A percentile compares a stretch with the other conserved stretches of the same genome.
phyloP scores from a whole-genome alignment of 2,888 invertebrate species.

The Eudemis profundana region DNA sequence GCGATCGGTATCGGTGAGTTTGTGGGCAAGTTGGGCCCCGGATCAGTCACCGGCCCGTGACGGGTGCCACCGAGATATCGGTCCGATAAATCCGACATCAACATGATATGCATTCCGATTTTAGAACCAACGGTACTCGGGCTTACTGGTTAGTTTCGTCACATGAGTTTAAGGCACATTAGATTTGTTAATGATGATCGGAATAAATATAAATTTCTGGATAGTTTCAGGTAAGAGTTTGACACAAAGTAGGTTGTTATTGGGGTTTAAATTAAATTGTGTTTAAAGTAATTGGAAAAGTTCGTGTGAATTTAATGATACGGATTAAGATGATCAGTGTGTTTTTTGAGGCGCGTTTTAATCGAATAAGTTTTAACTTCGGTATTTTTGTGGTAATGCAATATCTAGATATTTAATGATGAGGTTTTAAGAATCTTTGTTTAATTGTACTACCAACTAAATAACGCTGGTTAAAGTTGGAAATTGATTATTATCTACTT shows the following conservation, averaged over 20 bases:
- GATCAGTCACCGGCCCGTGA: slow-evolving; percentile 28
- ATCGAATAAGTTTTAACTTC: background rate
- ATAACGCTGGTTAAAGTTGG: no score
- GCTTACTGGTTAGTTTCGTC: slow-evolving; percentile 23
- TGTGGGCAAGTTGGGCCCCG: slow-evolving; percentile 7
- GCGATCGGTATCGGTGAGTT: slow-evolving; percentile 18
- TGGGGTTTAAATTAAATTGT: background rate
- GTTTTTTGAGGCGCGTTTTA: background rate
- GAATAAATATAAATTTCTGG: slow-evolving; percentile 4
- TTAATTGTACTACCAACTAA: no score
- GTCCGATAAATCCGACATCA: slow-evolving; percentile 16
- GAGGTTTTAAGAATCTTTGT: no score
- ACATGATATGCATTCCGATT: slow-evolving; percentile 17
- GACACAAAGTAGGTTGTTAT: slow-evolving; percentile 1
- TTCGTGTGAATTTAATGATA: background rate
- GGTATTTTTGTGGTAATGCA: no score
- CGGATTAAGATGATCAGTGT: background rate
- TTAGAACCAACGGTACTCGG: slow-evolving; percentile 22
- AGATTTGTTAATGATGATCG: slow-evolving; percentile 2
- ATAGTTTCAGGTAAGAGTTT: background rate
- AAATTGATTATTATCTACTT: no score
- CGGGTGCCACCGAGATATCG: slow-evolving; percentile 6
- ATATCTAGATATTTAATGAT: no score
- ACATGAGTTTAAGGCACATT: background rate
- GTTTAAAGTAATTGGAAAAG: slow-evolving; percentile 4